Evolutionary conservation across 1,140 invertebrate genomes (phyloP), one percentile per base, ranked within the genome.

Genomic region (Megalopta genalis): DNA sequence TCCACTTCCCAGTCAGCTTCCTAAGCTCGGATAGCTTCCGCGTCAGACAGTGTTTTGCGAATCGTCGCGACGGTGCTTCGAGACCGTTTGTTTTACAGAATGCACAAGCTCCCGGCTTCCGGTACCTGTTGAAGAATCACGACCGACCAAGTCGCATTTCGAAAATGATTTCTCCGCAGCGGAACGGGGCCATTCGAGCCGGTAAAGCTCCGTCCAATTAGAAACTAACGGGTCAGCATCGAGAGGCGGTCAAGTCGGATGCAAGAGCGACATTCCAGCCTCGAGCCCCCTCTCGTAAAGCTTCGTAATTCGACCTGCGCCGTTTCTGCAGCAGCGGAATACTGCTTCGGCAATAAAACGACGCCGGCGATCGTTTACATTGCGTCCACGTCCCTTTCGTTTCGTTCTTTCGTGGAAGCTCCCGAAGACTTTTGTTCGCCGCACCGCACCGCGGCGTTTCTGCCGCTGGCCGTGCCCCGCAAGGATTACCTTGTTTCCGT

Each of bases 361-460:
- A 49, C 39, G 27, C 60, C 16, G 27, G 21, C 54, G 67, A 78
- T 81, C 75, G 68, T 81, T 81, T 81, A 63, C 75, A 81, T 81
- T 77, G 65, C 75, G 75, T 81, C 71, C 80, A 81, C 80, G 75
- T 81, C n/a, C 62, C 57, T 65, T 71, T 71, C 75, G 18, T 67
- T 68, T 57, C 74, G 42, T 49, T 76, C 57, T 37, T 81, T 81
- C 62, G 66, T 42, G 25, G 66, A 37, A 66, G 72, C 46, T 27
- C 59, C 71, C 21, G 57, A 80, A 54, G 74, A 69, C 65, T 76
- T 76, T 68, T 69, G 72, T 69, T n/a, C 54, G 14, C 12, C n/a
- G 18, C 32, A 32, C 10, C 8, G 54, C n/a, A 21, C 23, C 1
- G 57, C n/a, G 9, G 25, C 12, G 21, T 23, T 59, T 12, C 57